A percentile compares a stretch with the other conserved stretches of the same genome.
Conservation (phyloP, 2,113 vertebrate genomes). For the Charadrius vociferus region DNA sequence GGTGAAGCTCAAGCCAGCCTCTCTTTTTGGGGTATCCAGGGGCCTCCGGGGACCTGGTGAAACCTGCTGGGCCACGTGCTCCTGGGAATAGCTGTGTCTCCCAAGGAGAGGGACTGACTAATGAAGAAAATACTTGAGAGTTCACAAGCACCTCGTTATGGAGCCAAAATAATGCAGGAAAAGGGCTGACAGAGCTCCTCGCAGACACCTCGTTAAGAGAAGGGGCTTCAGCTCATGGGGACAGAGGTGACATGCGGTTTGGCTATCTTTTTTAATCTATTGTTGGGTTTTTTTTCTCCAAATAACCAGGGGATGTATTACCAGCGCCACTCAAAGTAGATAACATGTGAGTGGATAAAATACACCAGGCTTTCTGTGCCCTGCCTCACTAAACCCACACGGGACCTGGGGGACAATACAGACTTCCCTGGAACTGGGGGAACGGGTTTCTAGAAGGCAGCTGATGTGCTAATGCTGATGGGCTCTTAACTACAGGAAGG, state of each 20-base stretch:
- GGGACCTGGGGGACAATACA: accelerated
- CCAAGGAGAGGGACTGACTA: not conserved
- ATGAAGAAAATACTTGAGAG: not conserved
- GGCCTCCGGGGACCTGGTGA: not conserved
- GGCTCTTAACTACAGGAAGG: not conserved
- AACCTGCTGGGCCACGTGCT: not conserved
- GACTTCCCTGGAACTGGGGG: not conserved
- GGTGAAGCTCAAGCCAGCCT: not conserved
- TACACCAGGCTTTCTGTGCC: not conserved
- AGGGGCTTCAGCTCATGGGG: not conserved
- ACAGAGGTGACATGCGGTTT: not conserved
- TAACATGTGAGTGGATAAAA: not conserved
- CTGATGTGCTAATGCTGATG: too few species aligned
- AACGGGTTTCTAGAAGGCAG: not conserved
- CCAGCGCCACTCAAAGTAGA: not conserved
- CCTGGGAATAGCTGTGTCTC: not conserved
- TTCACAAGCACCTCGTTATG: not conserved
- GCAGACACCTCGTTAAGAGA: not conserved
- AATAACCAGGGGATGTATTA: not conserved
- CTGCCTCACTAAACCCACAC: not conserved
- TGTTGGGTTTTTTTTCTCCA: not conserved
- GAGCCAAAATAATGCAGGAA: not conserved
- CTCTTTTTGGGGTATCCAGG: not conserved
- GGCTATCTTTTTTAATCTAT: not conserved
- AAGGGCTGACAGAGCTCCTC: not conserved